These are phyloP conservation scores for Heterodera schachtii DNA, from an alignment of 1,140 invertebrate species.

Conservation along the genomic window DNA sequence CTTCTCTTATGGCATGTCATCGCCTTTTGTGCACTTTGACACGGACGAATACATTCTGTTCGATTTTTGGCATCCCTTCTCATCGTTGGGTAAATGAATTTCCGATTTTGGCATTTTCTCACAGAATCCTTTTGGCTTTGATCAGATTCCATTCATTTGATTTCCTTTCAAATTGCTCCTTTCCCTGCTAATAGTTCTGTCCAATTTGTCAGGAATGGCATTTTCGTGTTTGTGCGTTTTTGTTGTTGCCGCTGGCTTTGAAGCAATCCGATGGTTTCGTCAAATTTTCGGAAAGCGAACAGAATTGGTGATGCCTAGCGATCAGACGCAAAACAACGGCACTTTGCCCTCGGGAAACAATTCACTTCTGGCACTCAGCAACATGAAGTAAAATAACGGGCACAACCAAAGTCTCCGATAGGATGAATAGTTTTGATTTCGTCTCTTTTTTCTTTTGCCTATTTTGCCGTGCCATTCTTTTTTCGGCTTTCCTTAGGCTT, in stretches of 20 bases:
- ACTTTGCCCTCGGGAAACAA: background rate
- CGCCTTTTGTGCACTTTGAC: background rate
- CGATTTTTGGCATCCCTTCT: background rate
- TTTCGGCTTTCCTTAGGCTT: background rate
- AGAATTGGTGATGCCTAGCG: background rate
- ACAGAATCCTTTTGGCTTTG: no score
- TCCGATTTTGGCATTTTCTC: no score
- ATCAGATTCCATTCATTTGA: no score
- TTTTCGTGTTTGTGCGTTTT: background rate
- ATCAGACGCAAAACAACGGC: conserved; percentile 1
- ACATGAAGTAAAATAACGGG: background rate
- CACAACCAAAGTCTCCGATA: background rate
- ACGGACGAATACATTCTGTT: background rate
- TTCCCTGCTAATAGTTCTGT: no score
- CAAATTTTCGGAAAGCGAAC: background rate
- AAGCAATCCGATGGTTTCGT: background rate
- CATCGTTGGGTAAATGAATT: background rate
- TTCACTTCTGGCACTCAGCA: background rate
- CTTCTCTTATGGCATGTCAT: background rate
- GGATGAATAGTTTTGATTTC: no score
- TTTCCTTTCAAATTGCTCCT: no score
- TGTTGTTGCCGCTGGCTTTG: background rate
- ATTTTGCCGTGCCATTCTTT: no score
- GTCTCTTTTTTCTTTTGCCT: no score
- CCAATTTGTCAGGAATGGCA: background rate